A percentile compares a stretch with the other conserved stretches of the same genome.
Conservation (phyloP, 2,888 invertebrate genomes). For the Chalcosyrphus nemorum region DNA sequence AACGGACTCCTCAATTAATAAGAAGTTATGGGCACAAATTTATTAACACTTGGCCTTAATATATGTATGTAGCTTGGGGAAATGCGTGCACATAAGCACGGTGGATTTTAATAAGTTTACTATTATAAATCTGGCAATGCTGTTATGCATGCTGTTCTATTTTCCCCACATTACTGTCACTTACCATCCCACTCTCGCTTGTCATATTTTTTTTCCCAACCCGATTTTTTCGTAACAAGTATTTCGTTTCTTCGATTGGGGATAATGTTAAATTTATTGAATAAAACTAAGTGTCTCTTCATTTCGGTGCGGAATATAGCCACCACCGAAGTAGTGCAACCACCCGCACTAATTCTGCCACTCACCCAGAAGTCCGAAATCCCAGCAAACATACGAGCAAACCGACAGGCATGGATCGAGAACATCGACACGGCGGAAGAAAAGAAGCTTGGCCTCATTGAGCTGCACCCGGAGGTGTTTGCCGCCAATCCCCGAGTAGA, state of each 20-base stretch:
- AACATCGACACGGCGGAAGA: slow-evolving; percentile 90
- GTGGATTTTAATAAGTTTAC: no score
- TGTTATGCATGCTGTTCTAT: neutral
- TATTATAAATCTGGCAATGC: slow-evolving; percentile 2
- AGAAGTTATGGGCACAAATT: no score
- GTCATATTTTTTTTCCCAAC: slow-evolving; percentile 12
- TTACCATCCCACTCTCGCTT: neutral
- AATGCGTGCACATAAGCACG: no score
- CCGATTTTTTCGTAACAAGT: slow-evolving; percentile 7
- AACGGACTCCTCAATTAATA: no score
- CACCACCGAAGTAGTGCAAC: slow-evolving; percentile 10
- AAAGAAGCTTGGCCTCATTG: slow-evolving; percentile 91
- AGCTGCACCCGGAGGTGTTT: slow-evolving; percentile 95
- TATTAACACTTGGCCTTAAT: no score
- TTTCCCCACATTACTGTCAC: neutral
- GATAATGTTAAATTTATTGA: slow-evolving; percentile 61
- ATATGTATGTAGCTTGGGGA: no score
- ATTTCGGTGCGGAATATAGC: slow-evolving; percentile 42
- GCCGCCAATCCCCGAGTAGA: slow-evolving; percentile 92
- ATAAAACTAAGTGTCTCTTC: slow-evolving; percentile 53
- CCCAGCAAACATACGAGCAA: slow-evolving; percentile 75
- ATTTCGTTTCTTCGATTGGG: no score
- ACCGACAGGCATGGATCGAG: slow-evolving; percentile 93
- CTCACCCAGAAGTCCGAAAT: slow-evolving; percentile 68
- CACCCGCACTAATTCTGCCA: slow-evolving; percentile 76